Evolutionary conservation across 2,113 vertebrate genomes (phyloP).

Genomic region (Aptenodytes patagonicus): DNA sequence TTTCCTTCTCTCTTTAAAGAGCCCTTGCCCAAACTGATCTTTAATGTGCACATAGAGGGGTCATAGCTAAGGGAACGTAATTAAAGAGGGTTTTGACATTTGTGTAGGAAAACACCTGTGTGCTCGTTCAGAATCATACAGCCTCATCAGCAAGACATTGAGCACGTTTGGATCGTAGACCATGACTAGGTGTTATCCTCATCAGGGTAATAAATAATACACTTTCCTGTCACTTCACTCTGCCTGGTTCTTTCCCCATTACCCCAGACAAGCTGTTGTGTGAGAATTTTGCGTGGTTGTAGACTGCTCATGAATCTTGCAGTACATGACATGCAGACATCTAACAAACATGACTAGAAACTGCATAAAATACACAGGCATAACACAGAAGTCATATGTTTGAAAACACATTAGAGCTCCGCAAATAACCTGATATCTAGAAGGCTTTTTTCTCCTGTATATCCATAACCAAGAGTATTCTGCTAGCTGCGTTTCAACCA

Average conservation of each 20-base stretch:
- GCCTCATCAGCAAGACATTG: not conserved
- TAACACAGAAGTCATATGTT: conserved; percentile 13
- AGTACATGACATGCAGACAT: conserved; percentile 36
- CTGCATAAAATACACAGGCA: conserved; percentile 12
- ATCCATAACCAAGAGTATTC: not conserved
- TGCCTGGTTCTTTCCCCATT: conserved; percentile 11
- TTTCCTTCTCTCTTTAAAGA: not conserved
- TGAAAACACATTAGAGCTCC: conserved; percentile 21
- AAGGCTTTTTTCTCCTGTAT: not conserved
- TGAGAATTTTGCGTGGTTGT: conserved; percentile 35
- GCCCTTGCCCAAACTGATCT: not conserved
- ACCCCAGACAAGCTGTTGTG: conserved; percentile 45
- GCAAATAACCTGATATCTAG: not conserved
- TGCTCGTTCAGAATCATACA: not conserved
- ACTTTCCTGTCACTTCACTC: conserved; percentile 9
- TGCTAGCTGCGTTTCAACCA: conserved; percentile 5
- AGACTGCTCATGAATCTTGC: conserved; percentile 50
- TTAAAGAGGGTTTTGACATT: not conserved
- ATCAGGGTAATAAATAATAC: conserved; percentile 34
- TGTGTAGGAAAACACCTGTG: not conserved
- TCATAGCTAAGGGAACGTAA: not conserved
- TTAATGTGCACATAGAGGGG: not conserved
- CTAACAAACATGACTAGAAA: conserved; percentile 30
- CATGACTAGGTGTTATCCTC: not conserved
- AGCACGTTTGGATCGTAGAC: not conserved